Conservation (phyloP, 2,113 vertebrate species). For the Chlamydotis undulata region DNA sequence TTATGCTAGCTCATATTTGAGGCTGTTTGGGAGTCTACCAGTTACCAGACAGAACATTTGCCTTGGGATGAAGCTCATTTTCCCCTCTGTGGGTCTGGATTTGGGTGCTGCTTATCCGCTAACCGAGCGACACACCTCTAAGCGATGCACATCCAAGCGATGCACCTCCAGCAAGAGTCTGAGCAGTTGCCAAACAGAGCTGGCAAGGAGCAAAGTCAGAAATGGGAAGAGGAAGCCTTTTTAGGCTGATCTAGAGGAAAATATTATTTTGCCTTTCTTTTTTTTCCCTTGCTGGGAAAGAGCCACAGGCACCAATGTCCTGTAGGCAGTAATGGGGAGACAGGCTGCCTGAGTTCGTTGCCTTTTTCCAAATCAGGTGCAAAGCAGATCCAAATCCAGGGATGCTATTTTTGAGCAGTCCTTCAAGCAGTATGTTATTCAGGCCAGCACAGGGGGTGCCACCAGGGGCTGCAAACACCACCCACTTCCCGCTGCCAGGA, state of each 20-base stretch:
- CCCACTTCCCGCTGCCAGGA: background rate
- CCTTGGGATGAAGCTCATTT: background rate
- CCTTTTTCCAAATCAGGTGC: background rate
- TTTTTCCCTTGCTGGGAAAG: background rate
- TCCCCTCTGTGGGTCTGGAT: background rate
- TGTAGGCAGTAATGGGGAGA: rapidly evolving
- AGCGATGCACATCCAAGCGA: background rate
- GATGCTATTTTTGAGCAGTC: background rate
- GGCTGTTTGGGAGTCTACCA: background rate
- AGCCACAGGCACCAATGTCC: rapidly evolving
- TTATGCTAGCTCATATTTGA: background rate
- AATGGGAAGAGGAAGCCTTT: background rate
- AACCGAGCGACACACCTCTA: background rate
- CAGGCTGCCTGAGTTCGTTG: background rate
- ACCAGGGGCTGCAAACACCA: background rate
- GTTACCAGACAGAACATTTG: background rate
- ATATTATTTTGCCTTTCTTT: background rate
- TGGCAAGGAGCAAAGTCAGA: background rate
- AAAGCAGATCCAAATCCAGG: background rate
- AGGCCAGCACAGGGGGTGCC: background rate
- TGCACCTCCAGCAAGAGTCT: background rate
- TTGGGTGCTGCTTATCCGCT: background rate
- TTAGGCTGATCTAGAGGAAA: background rate
- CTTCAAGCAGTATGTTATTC: background rate
- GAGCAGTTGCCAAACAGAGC: background rate